Evolutionary conservation across 2,113 vertebrate genomes (phyloP).

Genomic region (Gambusia holbrooki): DNA sequence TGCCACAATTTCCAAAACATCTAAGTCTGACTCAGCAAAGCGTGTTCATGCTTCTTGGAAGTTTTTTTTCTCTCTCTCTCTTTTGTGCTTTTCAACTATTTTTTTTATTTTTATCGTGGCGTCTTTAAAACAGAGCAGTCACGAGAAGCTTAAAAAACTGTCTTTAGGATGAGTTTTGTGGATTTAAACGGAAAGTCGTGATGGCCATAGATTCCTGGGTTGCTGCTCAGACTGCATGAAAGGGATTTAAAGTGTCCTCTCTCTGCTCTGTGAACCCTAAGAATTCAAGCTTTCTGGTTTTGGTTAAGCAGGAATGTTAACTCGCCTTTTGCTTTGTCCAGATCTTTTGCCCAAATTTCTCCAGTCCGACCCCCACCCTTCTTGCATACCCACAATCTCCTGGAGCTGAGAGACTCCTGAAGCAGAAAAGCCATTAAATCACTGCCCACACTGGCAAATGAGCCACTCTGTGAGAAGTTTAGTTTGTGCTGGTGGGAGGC

Average conservation of each 20-base stretch:
- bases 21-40: constrained; percentile 64
- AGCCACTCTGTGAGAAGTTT: constrained; percentile 49
- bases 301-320: constrained; percentile 76
- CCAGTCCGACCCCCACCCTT: constrained; percentile 13
- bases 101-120: not conserved
- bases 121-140: not conserved
- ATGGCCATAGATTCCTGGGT: constrained; percentile 25
- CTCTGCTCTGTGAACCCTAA: constrained; percentile 66
- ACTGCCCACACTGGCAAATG: constrained; percentile 53
- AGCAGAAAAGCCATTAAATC: constrained; percentile 53
- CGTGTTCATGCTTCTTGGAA: constrained; percentile 7
- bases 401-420: constrained; percentile 20
- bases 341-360: constrained; percentile 48
- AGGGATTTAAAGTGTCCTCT: constrained; percentile 47
- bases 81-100: constrained; percentile 1
- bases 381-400: constrained; percentile 19
- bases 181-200: constrained; percentile 1
- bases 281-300: constrained; percentile 71
- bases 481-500: not conserved
- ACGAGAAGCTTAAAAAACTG: not conserved
- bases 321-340: constrained; percentile 62
- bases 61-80: not conserved
- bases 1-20: constrained; percentile 74
- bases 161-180: not conserved
- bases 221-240: constrained; percentile 20